Percentiles rank a stretch among this genome's conserved stretches.
phyloP scores from a whole-genome alignment of 2,888 invertebrate species.

The Thelaira solivaga region DNA sequence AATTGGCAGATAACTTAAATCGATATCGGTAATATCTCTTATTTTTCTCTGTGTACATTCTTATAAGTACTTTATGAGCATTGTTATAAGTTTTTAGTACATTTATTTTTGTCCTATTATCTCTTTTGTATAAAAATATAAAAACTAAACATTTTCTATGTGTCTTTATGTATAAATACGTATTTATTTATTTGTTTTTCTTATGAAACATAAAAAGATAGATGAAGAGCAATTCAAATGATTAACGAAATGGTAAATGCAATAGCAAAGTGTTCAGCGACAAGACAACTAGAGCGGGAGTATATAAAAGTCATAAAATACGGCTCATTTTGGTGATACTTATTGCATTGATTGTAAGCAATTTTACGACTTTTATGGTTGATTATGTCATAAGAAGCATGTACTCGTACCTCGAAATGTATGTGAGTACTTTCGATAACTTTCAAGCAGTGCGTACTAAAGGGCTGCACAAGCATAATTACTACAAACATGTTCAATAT shows the following conservation, averaged over 20 bases:
- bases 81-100: too few relatives aligned
- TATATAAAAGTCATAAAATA: conserved; percentile 54
- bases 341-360: conserved; percentile 43
- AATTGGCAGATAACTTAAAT: too few relatives aligned
- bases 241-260: conserved; percentile 35
- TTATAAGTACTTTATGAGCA: conserved; percentile 29
- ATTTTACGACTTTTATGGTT: conserved; percentile 53
- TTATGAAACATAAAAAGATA: conserved; percentile 1
- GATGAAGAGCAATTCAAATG: neutral
- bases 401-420: neutral
- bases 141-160: conserved; percentile 54
- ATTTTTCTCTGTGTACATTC: neutral
- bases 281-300: neutral
- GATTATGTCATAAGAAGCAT: conserved; percentile 19
- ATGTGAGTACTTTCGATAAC: too few relatives aligned
- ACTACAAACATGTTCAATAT: too few relatives aligned
- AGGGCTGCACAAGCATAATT: too few relatives aligned
- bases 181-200: conserved; percentile 34
- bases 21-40: conserved; percentile 20
- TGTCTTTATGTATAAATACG: conserved; percentile 3
- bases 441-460: too few relatives aligned
- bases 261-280: conserved; percentile 36
- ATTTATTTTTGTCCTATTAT: conserved; percentile 29
- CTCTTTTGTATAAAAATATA: conserved; percentile 61
- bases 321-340: conserved; percentile 16